phyloP scores from a whole-genome alignment of 2,888 invertebrate species.

The Monoplex corrugatus region DNA sequence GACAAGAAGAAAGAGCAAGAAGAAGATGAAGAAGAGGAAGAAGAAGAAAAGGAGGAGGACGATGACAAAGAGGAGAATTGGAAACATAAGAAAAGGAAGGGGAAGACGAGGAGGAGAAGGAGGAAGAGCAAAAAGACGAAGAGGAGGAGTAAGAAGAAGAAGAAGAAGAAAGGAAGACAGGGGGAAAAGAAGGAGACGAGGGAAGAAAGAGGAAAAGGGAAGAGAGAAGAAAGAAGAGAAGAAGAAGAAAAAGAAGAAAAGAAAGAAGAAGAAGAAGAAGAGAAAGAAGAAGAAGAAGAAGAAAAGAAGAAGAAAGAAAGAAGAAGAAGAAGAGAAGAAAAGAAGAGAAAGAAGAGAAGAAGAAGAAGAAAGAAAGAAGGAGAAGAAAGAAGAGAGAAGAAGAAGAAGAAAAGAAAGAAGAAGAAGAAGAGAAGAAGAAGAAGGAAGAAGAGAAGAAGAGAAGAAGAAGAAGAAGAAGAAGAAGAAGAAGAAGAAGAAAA shows the following conservation, averaged over 20 bases:
- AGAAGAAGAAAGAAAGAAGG: not conserved
- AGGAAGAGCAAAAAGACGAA: not conserved
- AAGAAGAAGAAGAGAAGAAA: not conserved
- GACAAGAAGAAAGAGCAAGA: not conserved
- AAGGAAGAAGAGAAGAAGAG: not conserved
- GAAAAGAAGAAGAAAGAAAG: not conserved
- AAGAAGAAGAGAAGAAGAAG: not conserved
- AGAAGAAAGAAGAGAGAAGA: no score
- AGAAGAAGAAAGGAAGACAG: no score
- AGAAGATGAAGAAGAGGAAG: not conserved
- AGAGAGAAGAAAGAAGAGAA: not conserved
- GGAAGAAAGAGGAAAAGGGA: not conserved
- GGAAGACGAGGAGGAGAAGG: no score
- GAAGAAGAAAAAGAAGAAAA: not conserved
- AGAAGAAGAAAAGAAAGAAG: not conserved
- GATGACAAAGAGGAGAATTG: no score
- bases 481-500: not conserved
- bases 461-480: slow-evolving; percentile 25
- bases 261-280: no score
- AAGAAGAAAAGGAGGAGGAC: no score
- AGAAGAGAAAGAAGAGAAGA: not conserved
- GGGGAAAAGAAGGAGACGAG: not conserved
- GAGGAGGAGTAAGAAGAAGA: not conserved
- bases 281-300: no score
- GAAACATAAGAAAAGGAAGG: no score